phyloP scores from a whole-genome alignment of 2,888 invertebrate species.

The Sphaerophoria rueppellii region DNA sequence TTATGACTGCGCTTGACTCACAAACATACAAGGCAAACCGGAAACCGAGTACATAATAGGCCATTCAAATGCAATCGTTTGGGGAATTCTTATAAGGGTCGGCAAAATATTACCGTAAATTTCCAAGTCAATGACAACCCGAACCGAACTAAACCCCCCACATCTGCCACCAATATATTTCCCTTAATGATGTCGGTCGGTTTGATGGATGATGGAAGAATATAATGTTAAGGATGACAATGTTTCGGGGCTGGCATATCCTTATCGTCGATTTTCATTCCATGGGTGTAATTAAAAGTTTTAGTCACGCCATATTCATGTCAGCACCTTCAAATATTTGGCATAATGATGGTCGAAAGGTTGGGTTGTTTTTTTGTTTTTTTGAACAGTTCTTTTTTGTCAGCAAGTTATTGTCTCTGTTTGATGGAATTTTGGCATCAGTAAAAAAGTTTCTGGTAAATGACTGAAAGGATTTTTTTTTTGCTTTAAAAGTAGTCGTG shows the following conservation, averaged over 20 bases:
- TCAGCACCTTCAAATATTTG: slow-evolving; percentile 61
- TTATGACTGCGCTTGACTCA: slow-evolving; percentile 58
- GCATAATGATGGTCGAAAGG: slow-evolving; percentile 22
- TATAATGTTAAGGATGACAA: neutral
- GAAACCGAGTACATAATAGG: slow-evolving; percentile 56
- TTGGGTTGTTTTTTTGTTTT: slow-evolving; percentile 8
- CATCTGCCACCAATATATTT: neutral
- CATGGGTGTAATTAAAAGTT: slow-evolving; percentile 70
- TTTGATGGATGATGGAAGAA: slow-evolving; percentile 1
- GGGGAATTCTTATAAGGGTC: slow-evolving; percentile 41
- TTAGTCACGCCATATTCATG: slow-evolving; percentile 70
- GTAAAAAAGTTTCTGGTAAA: neutral
- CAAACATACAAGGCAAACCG: slow-evolving; percentile 49
- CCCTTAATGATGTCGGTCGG: slow-evolving; percentile 7
- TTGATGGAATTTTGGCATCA: neutral
- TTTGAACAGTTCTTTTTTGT: neutral
- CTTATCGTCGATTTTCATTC: slow-evolving; percentile 52
- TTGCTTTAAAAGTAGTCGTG: neutral
- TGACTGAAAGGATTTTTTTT: neutral
- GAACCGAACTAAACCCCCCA: neutral
- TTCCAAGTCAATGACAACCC: slow-evolving; percentile 50
- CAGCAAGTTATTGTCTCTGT: neutral
- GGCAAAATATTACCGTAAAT: slow-evolving; percentile 46
- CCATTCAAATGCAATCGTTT: slow-evolving; percentile 67
- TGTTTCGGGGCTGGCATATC: neutral